Evolutionary conservation across 2,888 invertebrate genomes (phyloP).

Genomic region (Rhorus exstirpatorius): DNA sequence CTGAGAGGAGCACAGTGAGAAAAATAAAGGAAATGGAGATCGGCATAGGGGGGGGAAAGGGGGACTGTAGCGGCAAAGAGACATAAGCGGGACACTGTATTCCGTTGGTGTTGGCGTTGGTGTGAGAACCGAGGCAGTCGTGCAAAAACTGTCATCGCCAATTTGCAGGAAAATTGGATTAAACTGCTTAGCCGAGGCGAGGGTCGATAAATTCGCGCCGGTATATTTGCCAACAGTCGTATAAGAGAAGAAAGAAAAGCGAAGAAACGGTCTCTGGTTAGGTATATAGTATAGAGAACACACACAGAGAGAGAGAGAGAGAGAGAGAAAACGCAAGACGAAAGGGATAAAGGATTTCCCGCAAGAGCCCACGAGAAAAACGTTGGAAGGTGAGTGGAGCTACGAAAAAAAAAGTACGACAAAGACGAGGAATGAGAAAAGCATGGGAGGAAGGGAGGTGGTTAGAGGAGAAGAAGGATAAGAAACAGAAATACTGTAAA

Average conservation of each 20-base stretch:
- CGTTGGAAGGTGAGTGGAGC: slow-evolving; percentile 60
- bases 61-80: slow-evolving; percentile 23
- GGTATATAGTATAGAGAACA: not conserved
- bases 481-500: slow-evolving; percentile 33
- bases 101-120: slow-evolving; percentile 55
- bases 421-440: slow-evolving; percentile 65
- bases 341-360: slow-evolving; percentile 42
- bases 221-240: slow-evolving; percentile 74
- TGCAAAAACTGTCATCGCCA: slow-evolving; percentile 75
- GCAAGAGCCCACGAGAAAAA: slow-evolving; percentile 54
- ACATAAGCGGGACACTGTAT: slow-evolving; percentile 37
- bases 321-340: slow-evolving; percentile 15
- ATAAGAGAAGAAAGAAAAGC: slow-evolving; percentile 62
- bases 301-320: slow-evolving; percentile 6
- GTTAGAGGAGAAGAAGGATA: slow-evolving; percentile 11
- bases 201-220: slow-evolving; percentile 75
- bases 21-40: slow-evolving; percentile 58
- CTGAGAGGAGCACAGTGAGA: slow-evolving; percentile 13
- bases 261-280: slow-evolving; percentile 43
- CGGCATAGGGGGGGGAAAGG: slow-evolving; percentile 5
- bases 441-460: slow-evolving; percentile 33
- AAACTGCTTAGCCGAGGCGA: slow-evolving; percentile 73
- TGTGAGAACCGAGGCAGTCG: slow-evolving; percentile 61
- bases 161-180: slow-evolving; percentile 77
- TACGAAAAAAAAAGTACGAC: slow-evolving; percentile 45